These are phyloP conservation scores for Leucosticte australis DNA, from an alignment of 2,113 vertebrate genomes.

Conservation along the genomic window DNA sequence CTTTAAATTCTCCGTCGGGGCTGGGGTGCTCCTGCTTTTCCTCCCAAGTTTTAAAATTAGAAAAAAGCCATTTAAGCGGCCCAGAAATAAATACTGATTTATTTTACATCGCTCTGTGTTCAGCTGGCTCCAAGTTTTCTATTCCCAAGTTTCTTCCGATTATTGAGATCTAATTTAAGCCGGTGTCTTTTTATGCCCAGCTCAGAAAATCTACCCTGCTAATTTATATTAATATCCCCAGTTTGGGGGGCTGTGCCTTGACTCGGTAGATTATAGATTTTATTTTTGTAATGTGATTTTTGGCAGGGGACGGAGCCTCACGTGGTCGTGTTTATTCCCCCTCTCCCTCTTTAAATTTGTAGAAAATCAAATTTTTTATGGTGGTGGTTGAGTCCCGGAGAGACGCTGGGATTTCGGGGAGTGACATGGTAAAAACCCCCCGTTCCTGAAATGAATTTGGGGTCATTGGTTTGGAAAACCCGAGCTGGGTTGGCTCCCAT, in stretches of 20 bases:
- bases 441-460: not conserved
- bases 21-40: not conserved
- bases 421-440: not conserved
- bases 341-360: not conserved
- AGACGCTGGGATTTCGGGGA: not conserved
- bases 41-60: not conserved
- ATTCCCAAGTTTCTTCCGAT: not conserved
- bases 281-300: not conserved
- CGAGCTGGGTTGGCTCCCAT: not conserved
- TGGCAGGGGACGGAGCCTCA: not conserved
- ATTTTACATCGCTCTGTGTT: not conserved
- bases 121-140: not conserved
- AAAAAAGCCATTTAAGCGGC: not conserved
- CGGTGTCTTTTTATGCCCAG: not conserved
- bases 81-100: not conserved
- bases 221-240: not conserved
- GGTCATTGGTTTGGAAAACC: not conserved
- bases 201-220: not conserved
- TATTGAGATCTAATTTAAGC: not conserved
- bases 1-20: not conserved
- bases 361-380: not conserved
- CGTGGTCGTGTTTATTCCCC: not conserved
- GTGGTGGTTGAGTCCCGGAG: fast-evolving
- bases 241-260: not conserved
- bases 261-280: not conserved